These are phyloP conservation scores for Sesia apiformis DNA, from an alignment of 2,888 invertebrate species.

Conservation along the genomic window DNA sequence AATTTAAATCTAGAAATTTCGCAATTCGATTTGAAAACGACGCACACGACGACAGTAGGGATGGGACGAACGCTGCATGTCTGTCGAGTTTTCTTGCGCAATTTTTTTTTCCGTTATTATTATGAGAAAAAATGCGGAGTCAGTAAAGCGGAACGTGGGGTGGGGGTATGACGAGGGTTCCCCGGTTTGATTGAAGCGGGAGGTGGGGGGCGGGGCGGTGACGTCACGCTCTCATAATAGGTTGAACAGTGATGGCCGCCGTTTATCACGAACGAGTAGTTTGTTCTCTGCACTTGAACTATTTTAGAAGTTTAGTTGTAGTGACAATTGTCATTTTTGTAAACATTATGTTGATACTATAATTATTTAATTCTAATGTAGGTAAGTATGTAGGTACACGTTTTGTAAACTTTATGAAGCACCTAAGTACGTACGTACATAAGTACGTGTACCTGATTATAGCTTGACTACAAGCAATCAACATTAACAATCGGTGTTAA, in stretches of 20 bases:
- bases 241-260: slow-evolving; percentile 73
- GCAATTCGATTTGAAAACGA: too few species aligned
- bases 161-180: slow-evolving; percentile 73
- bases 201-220: slow-evolving; percentile 71
- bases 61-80: slow-evolving; percentile 51
- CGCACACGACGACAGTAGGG: slow-evolving; percentile 30
- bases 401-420: too few species aligned
- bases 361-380: too few species aligned
- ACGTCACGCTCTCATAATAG: slow-evolving; percentile 74
- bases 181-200: slow-evolving; percentile 70
- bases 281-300: slow-evolving; percentile 57
- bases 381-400: too few species aligned
- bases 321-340: too few species aligned
- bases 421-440: too few species aligned
- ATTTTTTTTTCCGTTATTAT: slow-evolving; percentile 73
- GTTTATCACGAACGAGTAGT: slow-evolving; percentile 60
- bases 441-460: too few species aligned
- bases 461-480: too few species aligned
- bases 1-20: too few species aligned
- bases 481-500: too few species aligned
- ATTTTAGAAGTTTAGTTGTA: slow-evolving; percentile 20
- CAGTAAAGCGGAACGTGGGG: slow-evolving; percentile 71
- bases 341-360: too few species aligned
- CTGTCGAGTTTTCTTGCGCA: slow-evolving; percentile 72
- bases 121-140: slow-evolving; percentile 73